Evolutionary conservation across 2,113 vertebrate genomes (phyloP).

Genomic region (Anhinga rufa): DNA sequence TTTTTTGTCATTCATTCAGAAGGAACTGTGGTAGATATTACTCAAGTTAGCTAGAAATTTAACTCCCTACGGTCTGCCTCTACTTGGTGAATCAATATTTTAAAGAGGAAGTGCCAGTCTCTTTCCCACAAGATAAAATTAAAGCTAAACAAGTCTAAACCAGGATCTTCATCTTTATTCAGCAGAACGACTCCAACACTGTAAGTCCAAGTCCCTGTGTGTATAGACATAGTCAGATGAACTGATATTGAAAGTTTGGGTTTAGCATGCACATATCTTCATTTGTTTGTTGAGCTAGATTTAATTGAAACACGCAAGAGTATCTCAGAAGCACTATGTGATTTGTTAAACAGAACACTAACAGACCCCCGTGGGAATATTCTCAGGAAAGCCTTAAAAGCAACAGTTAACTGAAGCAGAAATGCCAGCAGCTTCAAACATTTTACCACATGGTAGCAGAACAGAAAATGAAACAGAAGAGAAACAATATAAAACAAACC

Average conservation of each 20-base stretch:
- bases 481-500: neutral
- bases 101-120: neutral
- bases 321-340: neutral
- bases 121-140: neutral
- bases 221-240: neutral
- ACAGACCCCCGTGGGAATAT: neutral
- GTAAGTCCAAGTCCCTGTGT: neutral
- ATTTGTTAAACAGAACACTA: neutral
- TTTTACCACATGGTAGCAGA: neutral
- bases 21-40: neutral
- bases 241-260: neutral
- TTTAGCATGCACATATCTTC: neutral
- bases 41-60: neutral
- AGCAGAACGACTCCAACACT: neutral
- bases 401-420: neutral
- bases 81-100: fast-evolving
- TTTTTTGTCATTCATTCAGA: neutral
- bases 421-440: neutral
- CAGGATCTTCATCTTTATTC: neutral
- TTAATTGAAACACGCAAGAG: neutral
- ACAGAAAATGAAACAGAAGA: neutral
- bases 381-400: neutral
- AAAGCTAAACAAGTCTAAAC: neutral
- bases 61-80: neutral
- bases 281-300: neutral